Percentiles rank a stretch among this genome's conserved stretches.
Conservation (phyloP, 2,797 vertebrate species). For the Typhlichthys subterraneus region DNA sequence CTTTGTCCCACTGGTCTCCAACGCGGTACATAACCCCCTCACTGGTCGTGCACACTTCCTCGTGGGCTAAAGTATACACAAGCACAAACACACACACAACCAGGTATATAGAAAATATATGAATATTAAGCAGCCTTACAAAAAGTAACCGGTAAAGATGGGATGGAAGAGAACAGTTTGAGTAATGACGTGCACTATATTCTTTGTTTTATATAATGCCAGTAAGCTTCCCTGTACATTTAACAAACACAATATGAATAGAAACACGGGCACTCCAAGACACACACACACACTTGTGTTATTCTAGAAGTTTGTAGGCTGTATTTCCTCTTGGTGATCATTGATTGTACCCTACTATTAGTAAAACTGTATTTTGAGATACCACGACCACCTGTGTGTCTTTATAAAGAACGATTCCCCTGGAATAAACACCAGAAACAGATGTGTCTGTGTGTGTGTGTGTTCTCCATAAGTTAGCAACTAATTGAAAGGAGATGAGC, state of each 20-base stretch:
- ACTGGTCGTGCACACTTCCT: constrained; percentile 92
- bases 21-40: constrained; percentile 95
- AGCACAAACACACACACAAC: background rate
- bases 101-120: background rate
- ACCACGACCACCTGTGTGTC: constrained; percentile 38
- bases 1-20: constrained; percentile 98
- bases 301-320: background rate
- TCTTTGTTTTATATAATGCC: too few species aligned
- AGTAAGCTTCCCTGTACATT: too few species aligned
- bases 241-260: background rate
- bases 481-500: constrained; percentile 47
- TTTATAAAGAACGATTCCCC: constrained; percentile 16
- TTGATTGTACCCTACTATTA: constrained; percentile 40
- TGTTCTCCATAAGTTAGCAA: constrained; percentile 30
- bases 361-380: constrained; percentile 3
- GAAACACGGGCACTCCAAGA: background rate
- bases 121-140: background rate
- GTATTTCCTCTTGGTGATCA: constrained; percentile 19
- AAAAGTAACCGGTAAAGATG: background rate
- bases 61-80: constrained; percentile 81
- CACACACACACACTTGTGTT: background rate
- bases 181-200: too few species aligned
- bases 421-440: constrained; percentile 48
- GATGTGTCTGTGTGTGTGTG: constrained; percentile 39
- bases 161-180: background rate